Evolutionary conservation across 2,888 invertebrate genomes (phyloP).

Genomic region (Tanytarsus gracilentus): DNA sequence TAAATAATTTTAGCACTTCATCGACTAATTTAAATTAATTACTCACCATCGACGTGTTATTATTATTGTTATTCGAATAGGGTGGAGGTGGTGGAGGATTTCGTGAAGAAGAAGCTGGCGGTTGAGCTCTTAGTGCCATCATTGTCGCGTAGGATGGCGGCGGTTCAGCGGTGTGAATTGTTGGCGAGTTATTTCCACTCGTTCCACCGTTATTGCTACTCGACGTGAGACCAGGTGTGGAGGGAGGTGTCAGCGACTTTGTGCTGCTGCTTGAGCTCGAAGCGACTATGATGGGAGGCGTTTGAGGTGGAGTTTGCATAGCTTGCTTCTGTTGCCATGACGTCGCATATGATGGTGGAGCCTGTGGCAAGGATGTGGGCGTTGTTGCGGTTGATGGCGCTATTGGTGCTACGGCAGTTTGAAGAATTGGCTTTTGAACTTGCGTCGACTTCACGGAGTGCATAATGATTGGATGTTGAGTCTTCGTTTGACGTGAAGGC

Average conservation of each 20-base stretch:
- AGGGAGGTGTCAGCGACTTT: conserved; percentile 34
- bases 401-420: conserved; percentile 90
- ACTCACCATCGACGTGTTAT: conserved; percentile 28
- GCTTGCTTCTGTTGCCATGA: conserved; percentile 67
- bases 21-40: conserved; percentile 21
- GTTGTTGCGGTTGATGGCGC: conserved; percentile 57
- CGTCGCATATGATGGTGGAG: conserved; percentile 74
- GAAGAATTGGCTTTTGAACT: conserved; percentile 88
- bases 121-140: conserved; percentile 53
- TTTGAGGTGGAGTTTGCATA: conserved; percentile 47
- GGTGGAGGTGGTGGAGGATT: conserved; percentile 61
- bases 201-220: conserved; percentile 29
- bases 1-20: conserved; percentile 6
- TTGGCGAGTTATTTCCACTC: conserved; percentile 28
- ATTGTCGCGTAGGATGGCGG: conserved; percentile 88
- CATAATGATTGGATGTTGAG: conserved; percentile 92
- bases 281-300: conserved; percentile 48
- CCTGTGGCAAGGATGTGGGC: conserved; percentile 47
- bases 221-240: conserved; percentile 35
- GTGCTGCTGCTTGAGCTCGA: conserved; percentile 41
- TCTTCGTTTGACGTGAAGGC: conserved; percentile 61
- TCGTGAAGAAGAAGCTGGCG: conserved; percentile 42
- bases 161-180: conserved; percentile 63
- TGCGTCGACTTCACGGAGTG: conserved; percentile 93
- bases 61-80: conserved; percentile 40